Evolutionary conservation across 2,113 vertebrate species (phyloP), one percentile per base, ranked within the genome.

Genomic region (Jaculus jaculus): DNA sequence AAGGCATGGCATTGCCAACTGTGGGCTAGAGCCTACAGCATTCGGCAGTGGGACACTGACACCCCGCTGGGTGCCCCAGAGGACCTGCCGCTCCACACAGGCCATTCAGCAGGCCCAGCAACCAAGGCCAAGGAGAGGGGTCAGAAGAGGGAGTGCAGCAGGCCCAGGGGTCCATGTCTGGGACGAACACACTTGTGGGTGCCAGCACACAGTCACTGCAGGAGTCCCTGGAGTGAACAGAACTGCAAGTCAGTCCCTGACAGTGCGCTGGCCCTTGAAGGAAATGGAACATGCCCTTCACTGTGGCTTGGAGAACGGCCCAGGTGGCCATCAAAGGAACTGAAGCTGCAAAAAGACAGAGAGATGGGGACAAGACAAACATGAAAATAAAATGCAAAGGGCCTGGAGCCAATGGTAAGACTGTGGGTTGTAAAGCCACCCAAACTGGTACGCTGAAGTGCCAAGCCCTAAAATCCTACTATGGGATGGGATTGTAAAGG

Each of bases 311-410:
- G 39, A 79, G 28, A n/a, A 51, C 30, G 54, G 61, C 75, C 81
- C 1, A 3, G 72, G 32, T 87, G 96, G 84, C 85, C 94, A 91
- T 9, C 84, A 95, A 87, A 85, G 75, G 84, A 96, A 90, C 75
- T 0, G 1, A 82, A 73, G 73, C 51, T 94, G 1, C 11, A 87
- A n/a, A 24, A 69, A 1, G 73, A 60, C 5, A 16, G 18, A 51
- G 51, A 42, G 16, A 47, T 1, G 15, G 11, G 11, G 16, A 34
- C 12, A 10, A 71, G 23, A 32, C 23, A 6, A 1, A 21, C 13
- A 20, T 0, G 9, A 24, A 39, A 24, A n/a, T n/a, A n/a, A n/a
- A n/a, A n/a, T n/a, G n/a, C n/a, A 69, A 51, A 32, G 1, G 20
- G 7, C 23, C 69, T 63, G 5, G 28, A 13, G 5, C 3, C 58